Conservation (phyloP, 2,113 vertebrate genomes). For the Notechis scutatus region DNA sequence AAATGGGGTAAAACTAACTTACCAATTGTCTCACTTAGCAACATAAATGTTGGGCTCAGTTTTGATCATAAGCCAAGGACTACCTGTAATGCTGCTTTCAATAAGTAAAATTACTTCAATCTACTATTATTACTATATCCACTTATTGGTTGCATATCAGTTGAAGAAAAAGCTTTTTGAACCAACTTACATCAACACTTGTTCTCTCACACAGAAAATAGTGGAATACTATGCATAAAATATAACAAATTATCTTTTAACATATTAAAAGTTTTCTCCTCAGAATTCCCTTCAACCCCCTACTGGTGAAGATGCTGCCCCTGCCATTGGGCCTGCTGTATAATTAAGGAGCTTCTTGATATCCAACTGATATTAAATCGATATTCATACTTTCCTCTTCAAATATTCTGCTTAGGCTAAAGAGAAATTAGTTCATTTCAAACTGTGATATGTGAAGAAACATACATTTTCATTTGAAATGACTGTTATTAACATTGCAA, state of each 20-base stretch:
- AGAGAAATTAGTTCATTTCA: neutral
- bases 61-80: neutral
- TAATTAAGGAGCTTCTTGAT: neutral
- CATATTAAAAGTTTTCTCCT: neutral
- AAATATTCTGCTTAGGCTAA: neutral
- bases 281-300: neutral
- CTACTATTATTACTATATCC: neutral
- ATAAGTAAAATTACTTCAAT: neutral
- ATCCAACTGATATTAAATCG: neutral
- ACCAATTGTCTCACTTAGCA: neutral
- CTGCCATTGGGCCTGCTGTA: neutral
- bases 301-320: neutral
- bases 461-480: neutral
- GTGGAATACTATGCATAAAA: neutral
- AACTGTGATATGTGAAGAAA: neutral
- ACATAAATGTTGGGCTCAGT: neutral
- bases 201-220: neutral
- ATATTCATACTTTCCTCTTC: neutral
- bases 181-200: neutral
- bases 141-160: neutral
- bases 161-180: neutral
- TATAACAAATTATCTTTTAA: neutral
- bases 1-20: neutral
- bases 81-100: neutral
- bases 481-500: neutral